Conservation (phyloP, 2,797 vertebrate genomes). For the Micrastur ruficollis region DNA sequence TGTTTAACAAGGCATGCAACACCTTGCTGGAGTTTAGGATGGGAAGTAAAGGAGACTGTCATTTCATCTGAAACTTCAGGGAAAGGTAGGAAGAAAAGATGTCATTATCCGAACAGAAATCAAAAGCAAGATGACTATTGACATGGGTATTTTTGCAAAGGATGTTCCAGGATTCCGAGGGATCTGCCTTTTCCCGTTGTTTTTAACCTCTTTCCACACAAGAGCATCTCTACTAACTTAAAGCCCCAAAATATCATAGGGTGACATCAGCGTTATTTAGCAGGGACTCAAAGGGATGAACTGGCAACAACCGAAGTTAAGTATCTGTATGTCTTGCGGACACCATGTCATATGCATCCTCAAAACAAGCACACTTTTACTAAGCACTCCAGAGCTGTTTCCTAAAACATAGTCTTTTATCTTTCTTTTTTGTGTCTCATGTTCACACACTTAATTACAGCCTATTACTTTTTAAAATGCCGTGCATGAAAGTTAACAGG, state of each 20-base stretch:
- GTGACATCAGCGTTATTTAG: neutral
- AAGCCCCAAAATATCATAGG: neutral
- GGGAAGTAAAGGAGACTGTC: neutral
- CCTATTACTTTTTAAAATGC: neutral
- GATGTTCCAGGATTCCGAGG: neutral
- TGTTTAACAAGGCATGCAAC: neutral
- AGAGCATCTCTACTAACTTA: neutral
- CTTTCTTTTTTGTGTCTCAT: neutral
- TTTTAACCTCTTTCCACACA: neutral
- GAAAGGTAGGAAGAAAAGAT: neutral
- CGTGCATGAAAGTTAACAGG: rapidly evolving
- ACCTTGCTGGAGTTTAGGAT: neutral
- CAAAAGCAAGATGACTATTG: neutral
- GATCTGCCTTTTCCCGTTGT: neutral
- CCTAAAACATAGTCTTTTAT: neutral
- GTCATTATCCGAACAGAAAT: neutral
- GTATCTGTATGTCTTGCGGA: neutral
- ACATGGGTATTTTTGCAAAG: neutral
- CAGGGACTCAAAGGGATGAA: neutral
- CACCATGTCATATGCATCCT: no score
- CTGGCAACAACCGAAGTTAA: neutral
- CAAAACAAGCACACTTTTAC: neutral
- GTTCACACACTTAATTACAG: no score
- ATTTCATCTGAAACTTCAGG: neutral
- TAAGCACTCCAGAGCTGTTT: neutral